These are phyloP conservation scores for Gandaritis pyraliata DNA, from an alignment of 2,888 invertebrate genomes.

Conservation along the genomic window DNA sequence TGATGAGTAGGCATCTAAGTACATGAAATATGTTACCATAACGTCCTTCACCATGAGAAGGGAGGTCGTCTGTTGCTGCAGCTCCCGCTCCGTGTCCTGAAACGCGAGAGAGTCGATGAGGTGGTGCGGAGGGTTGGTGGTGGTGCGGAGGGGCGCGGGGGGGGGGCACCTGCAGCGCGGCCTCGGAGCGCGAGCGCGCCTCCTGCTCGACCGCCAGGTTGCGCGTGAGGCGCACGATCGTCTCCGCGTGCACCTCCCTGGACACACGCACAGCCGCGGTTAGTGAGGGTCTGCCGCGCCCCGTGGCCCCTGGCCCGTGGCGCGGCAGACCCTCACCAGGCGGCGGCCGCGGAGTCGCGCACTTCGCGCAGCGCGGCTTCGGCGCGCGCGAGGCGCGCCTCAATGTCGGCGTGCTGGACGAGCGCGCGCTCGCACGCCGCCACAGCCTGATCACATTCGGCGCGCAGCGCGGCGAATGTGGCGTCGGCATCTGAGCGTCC, in stretches of 20 bases:
- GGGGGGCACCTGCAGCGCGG: neutral
- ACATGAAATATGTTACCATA: constrained; percentile 49
- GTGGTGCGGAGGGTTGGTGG: neutral
- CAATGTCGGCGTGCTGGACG: no score
- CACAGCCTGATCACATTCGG: no score
- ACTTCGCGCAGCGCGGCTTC: constrained; percentile 46
- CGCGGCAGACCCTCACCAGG: neutral
- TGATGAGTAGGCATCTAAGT: no score
- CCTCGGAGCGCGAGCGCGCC: constrained; percentile 47
- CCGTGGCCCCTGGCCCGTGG: neutral
- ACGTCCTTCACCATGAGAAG: constrained; percentile 60
- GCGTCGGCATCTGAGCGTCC: neutral
- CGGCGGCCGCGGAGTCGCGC: constrained; percentile 4
- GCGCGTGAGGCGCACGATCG: constrained; percentile 55
- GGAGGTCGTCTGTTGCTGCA: constrained; percentile 56
- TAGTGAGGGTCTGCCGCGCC: neutral
- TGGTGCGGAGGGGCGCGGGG: neutral
- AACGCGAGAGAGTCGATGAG: constrained; percentile 12
- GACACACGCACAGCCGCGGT: neutral
- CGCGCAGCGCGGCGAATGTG: no score
- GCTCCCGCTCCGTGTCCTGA: constrained; percentile 60
- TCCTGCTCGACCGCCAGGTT: constrained; percentile 53
- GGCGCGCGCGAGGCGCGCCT: no score
- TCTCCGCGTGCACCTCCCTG: constrained; percentile 41
- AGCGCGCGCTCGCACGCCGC: no score